phyloP scores from a whole-genome alignment of 2,113 vertebrate species.

The Muntiacus muntjak region DNA sequence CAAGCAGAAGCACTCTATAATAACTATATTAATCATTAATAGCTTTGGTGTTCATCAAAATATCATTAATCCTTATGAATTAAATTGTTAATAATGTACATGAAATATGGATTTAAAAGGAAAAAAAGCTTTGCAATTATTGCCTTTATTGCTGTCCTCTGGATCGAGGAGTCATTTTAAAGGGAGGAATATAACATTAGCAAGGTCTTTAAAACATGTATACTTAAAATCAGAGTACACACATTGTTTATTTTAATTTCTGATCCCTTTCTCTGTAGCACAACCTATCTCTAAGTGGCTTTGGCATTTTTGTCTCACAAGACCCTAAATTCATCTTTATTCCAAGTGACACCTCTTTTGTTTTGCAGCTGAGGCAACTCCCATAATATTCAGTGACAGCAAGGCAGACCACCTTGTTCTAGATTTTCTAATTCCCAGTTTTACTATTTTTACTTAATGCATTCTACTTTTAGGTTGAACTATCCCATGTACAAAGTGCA shows the following conservation, averaged over 20 bases:
- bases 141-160: constrained; percentile 15
- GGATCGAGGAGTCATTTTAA: background rate
- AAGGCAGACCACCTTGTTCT: background rate
- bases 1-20: constrained; percentile 57
- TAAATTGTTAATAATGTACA: constrained; percentile 60
- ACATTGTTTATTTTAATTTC: background rate
- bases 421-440: background rate
- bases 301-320: background rate
- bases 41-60: constrained; percentile 63
- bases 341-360: background rate
- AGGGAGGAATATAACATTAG: background rate
- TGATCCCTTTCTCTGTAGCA: background rate
- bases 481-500: background rate
- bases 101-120: constrained; percentile 41
- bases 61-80: constrained; percentile 70
- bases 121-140: constrained; percentile 47
- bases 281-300: background rate
- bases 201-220: background rate
- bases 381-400: background rate
- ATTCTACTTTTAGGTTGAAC: background rate
- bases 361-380: background rate
- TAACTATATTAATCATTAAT: constrained; percentile 75
- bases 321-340: background rate
- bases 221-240: background rate
- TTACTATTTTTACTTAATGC: background rate